A percentile compares a stretch with the other conserved stretches of the same genome.
Evolutionary conservation across 2,888 invertebrate genomes (phyloP).

Genomic region (Syrista parreyssii): DNA sequence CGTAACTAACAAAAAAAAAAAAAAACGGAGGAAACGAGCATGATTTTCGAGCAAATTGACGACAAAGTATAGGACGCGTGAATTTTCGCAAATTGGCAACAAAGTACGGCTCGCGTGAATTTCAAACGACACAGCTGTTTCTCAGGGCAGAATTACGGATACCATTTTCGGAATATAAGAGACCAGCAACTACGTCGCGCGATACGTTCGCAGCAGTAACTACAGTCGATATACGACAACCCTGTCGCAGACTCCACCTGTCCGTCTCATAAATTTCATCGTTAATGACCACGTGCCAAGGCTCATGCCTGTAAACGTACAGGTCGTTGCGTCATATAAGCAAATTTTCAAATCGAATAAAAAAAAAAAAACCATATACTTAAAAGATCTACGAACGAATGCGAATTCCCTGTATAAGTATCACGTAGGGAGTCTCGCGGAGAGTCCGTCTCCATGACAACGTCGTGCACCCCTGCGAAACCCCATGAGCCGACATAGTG

Average conservation of each 20-base stretch:
- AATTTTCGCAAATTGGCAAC: neutral
- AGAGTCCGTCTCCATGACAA: neutral
- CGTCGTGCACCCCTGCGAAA: neutral
- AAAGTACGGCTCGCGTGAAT: neutral
- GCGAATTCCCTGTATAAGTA: neutral
- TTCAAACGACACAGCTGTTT: neutral
- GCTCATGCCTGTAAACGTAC: neutral
- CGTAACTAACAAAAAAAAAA: neutral
- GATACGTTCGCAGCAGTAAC: neutral
- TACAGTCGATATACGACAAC: neutral
- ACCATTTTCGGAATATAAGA: neutral
- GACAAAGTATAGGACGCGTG: neutral
- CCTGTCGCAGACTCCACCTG: neutral
- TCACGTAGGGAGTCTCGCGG: neutral
- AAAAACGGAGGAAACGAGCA: neutral
- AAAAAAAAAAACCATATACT: neutral
- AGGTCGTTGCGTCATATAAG: neutral
- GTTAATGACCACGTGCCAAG: neutral
- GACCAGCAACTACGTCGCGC: neutral
- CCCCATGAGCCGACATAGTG: neutral
- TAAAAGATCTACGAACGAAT: neutral
- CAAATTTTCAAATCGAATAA: neutral
- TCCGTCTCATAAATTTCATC: neutral
- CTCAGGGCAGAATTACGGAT: neutral
- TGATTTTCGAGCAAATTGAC: no score